Evolutionary conservation across 2,888 invertebrate species (phyloP).

Genomic region (Mythimna vitellina): DNA sequence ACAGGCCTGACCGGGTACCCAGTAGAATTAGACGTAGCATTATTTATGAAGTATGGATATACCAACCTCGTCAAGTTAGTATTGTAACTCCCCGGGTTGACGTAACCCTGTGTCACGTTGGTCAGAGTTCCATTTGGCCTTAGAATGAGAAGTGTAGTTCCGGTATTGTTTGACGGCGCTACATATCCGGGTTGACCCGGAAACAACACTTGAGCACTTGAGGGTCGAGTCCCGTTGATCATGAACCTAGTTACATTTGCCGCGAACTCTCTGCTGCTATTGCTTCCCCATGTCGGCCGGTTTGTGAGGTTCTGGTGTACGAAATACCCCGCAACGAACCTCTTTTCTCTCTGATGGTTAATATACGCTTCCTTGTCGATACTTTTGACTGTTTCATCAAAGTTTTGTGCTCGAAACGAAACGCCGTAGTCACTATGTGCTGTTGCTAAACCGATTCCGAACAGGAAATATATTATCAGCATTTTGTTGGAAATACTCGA

Average conservation of each 20-base stretch:
- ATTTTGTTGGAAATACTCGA: constrained; percentile 1
- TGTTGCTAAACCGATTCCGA: background rate
- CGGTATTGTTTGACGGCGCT: background rate
- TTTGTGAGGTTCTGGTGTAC: constrained; percentile 2
- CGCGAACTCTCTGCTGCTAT: background rate
- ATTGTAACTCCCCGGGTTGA: background rate
- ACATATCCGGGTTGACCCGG: constrained; percentile 17
- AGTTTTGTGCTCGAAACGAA: background rate
- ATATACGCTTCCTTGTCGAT: constrained; percentile 7
- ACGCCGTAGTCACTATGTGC: constrained; percentile 17
- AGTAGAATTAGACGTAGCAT: constrained; percentile 3
- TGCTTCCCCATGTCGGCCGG: background rate
- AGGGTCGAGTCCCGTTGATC: background rate
- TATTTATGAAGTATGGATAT: background rate
- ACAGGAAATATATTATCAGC: constrained; percentile 24
- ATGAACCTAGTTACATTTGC: background rate
- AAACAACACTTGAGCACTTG: background rate
- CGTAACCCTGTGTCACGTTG: background rate
- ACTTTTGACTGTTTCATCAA: constrained; percentile 15
- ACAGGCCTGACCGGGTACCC: constrained; percentile 5
- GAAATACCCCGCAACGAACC: background rate
- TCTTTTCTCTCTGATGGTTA: constrained; percentile 7
- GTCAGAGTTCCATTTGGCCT: background rate
- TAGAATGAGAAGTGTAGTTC: fast-evolving
- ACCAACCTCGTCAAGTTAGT: background rate